Percentiles rank a stretch among this genome's conserved stretches.
Conservation (phyloP, 2,888 invertebrate genomes). For the Leptopilina myrica region DNA sequence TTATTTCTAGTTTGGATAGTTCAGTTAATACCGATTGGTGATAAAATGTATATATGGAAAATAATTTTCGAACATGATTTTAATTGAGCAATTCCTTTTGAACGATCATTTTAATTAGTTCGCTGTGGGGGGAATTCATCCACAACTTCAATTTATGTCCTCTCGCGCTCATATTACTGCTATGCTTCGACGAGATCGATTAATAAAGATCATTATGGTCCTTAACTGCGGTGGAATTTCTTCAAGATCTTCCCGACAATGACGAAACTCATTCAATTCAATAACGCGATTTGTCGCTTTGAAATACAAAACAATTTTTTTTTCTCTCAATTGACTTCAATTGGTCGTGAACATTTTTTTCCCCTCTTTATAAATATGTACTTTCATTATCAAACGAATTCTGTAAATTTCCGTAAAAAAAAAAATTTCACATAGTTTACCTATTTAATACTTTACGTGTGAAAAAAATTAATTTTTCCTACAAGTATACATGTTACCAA, state of each 20-base stretch:
- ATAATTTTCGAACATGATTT: constrained; percentile 7
- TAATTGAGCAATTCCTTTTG: constrained; percentile 25
- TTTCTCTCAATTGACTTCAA: too few species aligned
- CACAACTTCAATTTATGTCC: constrained; percentile 25
- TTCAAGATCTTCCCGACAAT: constrained; percentile 12
- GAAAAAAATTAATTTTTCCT: too few species aligned
- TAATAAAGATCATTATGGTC: constrained; percentile 48
- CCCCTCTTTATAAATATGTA: too few species aligned
- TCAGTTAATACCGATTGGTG: not conserved
- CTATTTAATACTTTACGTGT: too few species aligned
- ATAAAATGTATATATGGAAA: constrained; percentile 10
- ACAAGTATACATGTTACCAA: too few species aligned
- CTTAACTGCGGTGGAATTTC: constrained; percentile 22
- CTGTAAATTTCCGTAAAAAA: too few species aligned
- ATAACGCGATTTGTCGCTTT: not conserved
- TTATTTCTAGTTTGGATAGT: not conserved
- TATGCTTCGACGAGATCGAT: constrained; percentile 36
- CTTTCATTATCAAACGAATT: too few species aligned
- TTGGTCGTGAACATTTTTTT: too few species aligned
- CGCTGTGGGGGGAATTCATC: constrained; percentile 19
- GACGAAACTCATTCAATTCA: too few species aligned
- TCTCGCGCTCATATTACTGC: not conserved
- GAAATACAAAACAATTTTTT: too few species aligned
- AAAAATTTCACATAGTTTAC: too few species aligned
- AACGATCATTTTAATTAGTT: constrained; percentile 32